Evolutionary conservation across 2,888 invertebrate species (phyloP), one percentile per base, ranked within the genome.

Genomic region (Aethes cnicana): DNA sequence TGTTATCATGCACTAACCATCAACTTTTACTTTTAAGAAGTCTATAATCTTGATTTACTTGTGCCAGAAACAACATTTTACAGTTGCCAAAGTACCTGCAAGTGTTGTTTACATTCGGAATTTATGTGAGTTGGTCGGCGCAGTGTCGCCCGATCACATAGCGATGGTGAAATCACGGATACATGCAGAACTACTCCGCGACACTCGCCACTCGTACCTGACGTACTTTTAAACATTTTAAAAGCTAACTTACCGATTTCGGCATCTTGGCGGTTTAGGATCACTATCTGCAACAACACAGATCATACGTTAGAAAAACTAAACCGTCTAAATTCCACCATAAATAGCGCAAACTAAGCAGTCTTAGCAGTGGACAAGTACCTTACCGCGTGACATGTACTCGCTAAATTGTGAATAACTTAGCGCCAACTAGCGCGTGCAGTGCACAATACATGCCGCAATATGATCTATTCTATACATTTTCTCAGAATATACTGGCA

Each of bases 231-330:
- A 43, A 44, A 48, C 53, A 57, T 57, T 62, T 63, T 61, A 36
- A 17, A 14, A 16, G 18, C 6, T 1, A 37, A 92, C 92, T 91
- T 74, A 92, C 92, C 82, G 92, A 92, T 92, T 92, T 92, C 81
- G 91, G 92, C 91, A 92, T 91, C 81, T 91, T 92, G 90, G 79
- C 79, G 81, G 79, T 73, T 82, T 77, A 69, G 83, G 81, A 82
- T 85, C 75, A 80, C 84, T 78, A 89, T 90, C 90, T 90, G 88
- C 56, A 88, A 89, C 68, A 62, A 71, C 55, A 79, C 73, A 76
- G 77, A 54, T 62, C 62, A 63, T 60, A 69, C 72, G 58, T 74
- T 64, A 75, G 58, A 70, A 25, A 71, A 70, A 68, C 63, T 68
- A 59, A 63, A 63, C 62, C 62, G 69, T 62, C 64, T 63, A 64